Conservation (phyloP, 2,113 vertebrate genomes). For the Ifrita kowaldi region DNA sequence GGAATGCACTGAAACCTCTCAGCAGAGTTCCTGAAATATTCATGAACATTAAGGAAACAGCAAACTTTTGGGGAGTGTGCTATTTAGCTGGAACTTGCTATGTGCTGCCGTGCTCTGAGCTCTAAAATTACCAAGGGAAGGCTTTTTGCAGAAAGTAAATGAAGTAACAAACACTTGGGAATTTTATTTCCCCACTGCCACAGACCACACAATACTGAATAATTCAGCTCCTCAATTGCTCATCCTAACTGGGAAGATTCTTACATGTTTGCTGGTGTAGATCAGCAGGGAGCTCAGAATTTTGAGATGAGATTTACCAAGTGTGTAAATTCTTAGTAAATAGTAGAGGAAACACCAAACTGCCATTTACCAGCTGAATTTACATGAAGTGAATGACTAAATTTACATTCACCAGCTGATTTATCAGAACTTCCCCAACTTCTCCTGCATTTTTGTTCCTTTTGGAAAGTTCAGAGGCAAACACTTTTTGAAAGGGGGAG, state of each 20-base stretch:
- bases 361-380: neutral
- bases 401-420: neutral
- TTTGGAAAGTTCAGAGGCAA: neutral
- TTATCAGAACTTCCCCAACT: neutral
- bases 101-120: neutral
- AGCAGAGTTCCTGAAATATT: conserved; percentile 42
- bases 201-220: neutral
- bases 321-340: neutral
- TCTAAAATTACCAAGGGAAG: neutral
- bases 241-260: neutral
- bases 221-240: neutral
- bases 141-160: neutral
- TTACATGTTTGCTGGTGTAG: neutral
- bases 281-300: neutral
- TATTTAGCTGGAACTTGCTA: neutral
- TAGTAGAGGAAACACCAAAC: neutral
- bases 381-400: neutral
- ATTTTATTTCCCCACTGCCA: neutral
- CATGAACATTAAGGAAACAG: conserved; percentile 11
- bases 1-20: conserved; percentile 19
- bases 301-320: neutral
- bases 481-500: neutral
- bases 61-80: neutral
- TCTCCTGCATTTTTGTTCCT: neutral
- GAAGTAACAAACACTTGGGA: neutral